These are phyloP conservation scores for Staurois parvus DNA, from an alignment of 2,797 vertebrate genomes.

Conservation along the genomic window DNA sequence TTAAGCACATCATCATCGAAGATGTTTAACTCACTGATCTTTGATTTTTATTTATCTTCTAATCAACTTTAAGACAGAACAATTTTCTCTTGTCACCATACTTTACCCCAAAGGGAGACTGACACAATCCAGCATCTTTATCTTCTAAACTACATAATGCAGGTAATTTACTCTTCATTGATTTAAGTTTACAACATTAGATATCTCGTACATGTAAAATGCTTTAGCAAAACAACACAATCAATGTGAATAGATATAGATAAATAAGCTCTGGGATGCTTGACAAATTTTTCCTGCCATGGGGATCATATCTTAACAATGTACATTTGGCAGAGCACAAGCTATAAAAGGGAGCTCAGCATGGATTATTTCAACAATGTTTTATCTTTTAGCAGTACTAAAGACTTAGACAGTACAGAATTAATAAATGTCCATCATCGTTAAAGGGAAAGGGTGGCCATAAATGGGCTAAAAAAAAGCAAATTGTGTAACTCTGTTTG, in stretches of 20 bases:
- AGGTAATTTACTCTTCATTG: constrained; percentile 51
- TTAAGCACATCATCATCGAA: not conserved
- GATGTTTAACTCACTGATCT: not conserved
- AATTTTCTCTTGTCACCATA: not conserved
- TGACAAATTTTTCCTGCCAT: constrained; percentile 34
- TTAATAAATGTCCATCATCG: not conserved
- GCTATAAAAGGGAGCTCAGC: constrained; percentile 21
- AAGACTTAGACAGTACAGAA: constrained; percentile 3
- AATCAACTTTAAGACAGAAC: constrained; percentile 21
- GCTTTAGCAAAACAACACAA: constrained; percentile 53
- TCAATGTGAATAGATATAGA: constrained; percentile 49
- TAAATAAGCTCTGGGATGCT: constrained; percentile 45
- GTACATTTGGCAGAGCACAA: constrained; percentile 30
- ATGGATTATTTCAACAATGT: constrained; percentile 38
- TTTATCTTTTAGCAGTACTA: constrained; percentile 37
- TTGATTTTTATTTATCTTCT: constrained; percentile 1
- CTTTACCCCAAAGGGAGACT: constrained; percentile 36
- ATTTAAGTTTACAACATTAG: constrained; percentile 39
- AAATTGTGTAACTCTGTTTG: not conserved
- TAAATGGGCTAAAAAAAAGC: not conserved
- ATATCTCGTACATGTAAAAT: constrained; percentile 43
- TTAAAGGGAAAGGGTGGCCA: not conserved
- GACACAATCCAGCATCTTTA: constrained; percentile 14
- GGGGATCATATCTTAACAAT: constrained; percentile 45
- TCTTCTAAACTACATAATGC: constrained; percentile 31